Percentiles rank a stretch among this genome's conserved stretches.
phyloP scores from a whole-genome alignment of 1,140 invertebrate species.

The Drepana arcuata region DNA sequence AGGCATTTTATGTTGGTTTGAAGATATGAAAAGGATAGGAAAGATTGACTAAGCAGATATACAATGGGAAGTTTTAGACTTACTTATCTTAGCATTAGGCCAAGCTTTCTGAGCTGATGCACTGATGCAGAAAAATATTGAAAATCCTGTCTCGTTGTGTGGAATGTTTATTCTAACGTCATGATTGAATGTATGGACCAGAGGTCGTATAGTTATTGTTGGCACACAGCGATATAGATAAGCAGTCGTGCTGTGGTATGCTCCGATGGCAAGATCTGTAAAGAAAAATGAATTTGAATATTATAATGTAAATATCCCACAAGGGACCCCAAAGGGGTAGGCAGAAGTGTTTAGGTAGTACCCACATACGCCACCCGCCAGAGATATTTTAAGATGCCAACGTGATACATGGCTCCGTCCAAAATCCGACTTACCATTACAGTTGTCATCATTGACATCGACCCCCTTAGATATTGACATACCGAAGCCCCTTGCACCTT shows the following conservation, averaged over 20 bases:
- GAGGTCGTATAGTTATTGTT: no score
- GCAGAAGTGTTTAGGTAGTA: no score
- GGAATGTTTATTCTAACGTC: conserved; percentile 67
- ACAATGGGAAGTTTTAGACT: conserved; percentile 4
- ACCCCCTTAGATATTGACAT: conserved; percentile 76
- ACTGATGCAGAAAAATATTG: conserved; percentile 59
- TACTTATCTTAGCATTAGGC: conserved; percentile 27
- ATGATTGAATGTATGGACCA: conserved; percentile 43
- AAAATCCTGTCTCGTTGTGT: conserved; percentile 64
- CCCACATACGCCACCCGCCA: no score
- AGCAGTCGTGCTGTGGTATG: conserved; percentile 71
- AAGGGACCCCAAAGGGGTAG: no score
- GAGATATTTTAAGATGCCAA: no score
- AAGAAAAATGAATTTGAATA: conserved; percentile 23
- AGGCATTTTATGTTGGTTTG: neutral
- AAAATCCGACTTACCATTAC: conserved; percentile 64
- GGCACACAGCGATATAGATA: conserved; percentile 74
- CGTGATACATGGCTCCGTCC: neutral
- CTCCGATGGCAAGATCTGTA: conserved; percentile 77
- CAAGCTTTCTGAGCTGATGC: conserved; percentile 18
- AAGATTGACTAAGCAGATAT: neutral
- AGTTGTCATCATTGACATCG: conserved; percentile 77
- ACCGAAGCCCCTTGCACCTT: conserved; percentile 71
- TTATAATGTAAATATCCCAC: no score
- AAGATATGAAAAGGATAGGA: neutral